Base-by-base conservation (phyloP, 2,888 invertebrate species). In the Limenitis camilla region DNA sequence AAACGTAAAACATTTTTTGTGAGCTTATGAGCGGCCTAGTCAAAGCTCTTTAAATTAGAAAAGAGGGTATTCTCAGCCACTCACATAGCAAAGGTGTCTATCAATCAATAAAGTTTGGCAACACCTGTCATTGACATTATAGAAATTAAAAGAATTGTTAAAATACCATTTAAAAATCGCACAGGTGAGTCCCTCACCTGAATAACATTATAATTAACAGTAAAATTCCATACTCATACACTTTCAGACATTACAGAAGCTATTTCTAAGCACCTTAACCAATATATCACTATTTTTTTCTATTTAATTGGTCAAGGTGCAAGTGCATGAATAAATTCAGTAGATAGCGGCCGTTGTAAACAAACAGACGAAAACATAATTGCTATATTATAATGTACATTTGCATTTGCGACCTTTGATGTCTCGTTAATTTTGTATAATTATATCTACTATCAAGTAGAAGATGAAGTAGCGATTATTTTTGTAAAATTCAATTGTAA, bases 231-330 rank as follows among this genome's bases (percentile, higher is more conserved):
- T 3, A 10, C 6, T 10, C 10, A 5, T 6, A 10, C 10, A 36
- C 2, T 6, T 36, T 36, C n/a, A n/a, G 10, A 10, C 35, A 19
- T 19, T 19, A n/a, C 35, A 36, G 35, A 36, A 42, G 31, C 32
- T 10, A 28, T 10, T 35, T 40, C 35, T 36, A 40, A 40, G 40
- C 51, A 53, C 40, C 39, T 45, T 44, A 54, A 33, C 32, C 32
- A 40, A 52, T 54, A 49, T 54, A 57, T 54, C 49, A 52, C 44
- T 40, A 19, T 30, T 40, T 49, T 55, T 40, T 32, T 51, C 43
- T 29, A 28, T 56, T 46, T 42, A 49, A 52, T 42, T 52, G 39
- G 36, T 36, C 8, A 52, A 49, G 57, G 51, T 52, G 54, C 49
- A 39, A 38, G 30, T 38, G 39, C 40, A 52, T 49, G 49, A 42